Percentiles rank a stretch among this genome's conserved stretches.
These are phyloP conservation scores for Elephas maximus DNA, from an alignment of 2,113 vertebrate genomes.

Conservation along the genomic window DNA sequence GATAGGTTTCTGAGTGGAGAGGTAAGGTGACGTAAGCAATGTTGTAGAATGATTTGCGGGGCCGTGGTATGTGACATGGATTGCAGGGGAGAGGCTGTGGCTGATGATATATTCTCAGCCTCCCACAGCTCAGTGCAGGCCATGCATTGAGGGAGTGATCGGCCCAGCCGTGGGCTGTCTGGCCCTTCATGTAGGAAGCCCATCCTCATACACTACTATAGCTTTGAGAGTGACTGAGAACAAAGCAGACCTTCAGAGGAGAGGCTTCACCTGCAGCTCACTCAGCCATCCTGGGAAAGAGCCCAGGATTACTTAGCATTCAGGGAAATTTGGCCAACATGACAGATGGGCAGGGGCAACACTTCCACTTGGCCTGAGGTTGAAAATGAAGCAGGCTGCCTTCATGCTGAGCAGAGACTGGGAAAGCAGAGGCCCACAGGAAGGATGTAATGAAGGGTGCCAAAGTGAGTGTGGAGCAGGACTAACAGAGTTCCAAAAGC, in stretches of 20 bases:
- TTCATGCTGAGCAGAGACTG: constrained; percentile 51
- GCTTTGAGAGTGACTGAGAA: background rate
- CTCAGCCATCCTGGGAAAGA: constrained; percentile 61
- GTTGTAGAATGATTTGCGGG: background rate
- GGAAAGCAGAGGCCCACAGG: constrained; percentile 47
- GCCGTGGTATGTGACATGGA: rapidly evolving
- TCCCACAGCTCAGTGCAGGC: background rate
- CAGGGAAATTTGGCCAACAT: constrained; percentile 61
- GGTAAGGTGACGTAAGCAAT: background rate
- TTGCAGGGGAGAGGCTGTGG: background rate
- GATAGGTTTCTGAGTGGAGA: background rate
- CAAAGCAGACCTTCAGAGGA: background rate
- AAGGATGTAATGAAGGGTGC: constrained; percentile 41
- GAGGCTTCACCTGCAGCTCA: background rate
- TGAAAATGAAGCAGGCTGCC: constrained; percentile 69
- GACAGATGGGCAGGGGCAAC: constrained; percentile 78
- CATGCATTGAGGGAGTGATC: rapidly evolving
- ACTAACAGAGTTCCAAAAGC: constrained; percentile 42
- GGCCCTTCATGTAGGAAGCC: background rate
- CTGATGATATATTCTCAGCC: background rate
- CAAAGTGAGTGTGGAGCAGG: background rate
- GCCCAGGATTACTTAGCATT: constrained; percentile 62
- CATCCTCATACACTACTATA: rapidly evolving
- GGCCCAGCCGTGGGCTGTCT: too few relatives aligned
- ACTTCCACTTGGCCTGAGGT: constrained; percentile 71